phyloP scores from a whole-genome alignment of 2,797 vertebrate genomes.

The Eulemur mongoz region DNA sequence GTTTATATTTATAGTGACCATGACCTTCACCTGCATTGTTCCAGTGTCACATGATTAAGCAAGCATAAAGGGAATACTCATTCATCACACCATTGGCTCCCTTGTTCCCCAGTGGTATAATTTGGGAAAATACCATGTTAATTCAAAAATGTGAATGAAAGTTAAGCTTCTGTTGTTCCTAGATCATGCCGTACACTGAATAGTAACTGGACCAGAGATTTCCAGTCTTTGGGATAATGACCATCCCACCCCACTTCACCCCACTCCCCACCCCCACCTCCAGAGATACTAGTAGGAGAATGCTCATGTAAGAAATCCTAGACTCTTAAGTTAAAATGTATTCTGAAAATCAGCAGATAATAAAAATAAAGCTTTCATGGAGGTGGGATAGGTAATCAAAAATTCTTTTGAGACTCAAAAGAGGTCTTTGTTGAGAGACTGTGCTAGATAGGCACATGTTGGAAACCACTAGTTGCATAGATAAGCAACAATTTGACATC shows the following conservation, averaged over 20 bases:
- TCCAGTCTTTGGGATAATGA: neutral
- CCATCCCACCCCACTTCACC: neutral
- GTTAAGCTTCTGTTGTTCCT: neutral
- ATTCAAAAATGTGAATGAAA: neutral
- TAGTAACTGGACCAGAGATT: neutral
- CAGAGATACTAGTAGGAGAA: neutral
- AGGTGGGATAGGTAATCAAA: neutral
- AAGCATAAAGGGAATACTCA: neutral
- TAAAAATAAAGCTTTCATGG: neutral
- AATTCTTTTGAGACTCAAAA: neutral
- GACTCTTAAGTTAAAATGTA: neutral
- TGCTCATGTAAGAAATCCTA: neutral
- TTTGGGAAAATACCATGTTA: neutral
- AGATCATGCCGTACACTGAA: neutral
- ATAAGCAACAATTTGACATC: neutral
- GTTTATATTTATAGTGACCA: neutral
- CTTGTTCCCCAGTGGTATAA: neutral
- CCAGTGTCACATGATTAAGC: neutral
- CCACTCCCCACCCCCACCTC: too few relatives aligned
- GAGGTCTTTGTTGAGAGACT: neutral
- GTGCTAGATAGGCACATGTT: neutral
- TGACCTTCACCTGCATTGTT: neutral
- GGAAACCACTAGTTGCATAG: neutral
- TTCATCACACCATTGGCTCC: neutral
- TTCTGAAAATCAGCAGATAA: neutral